Percentiles rank a stretch among this genome's conserved stretches.
Evolutionary conservation across 2,888 invertebrate species (phyloP).

Genomic region (Pachymerium ferrugineum): DNA sequence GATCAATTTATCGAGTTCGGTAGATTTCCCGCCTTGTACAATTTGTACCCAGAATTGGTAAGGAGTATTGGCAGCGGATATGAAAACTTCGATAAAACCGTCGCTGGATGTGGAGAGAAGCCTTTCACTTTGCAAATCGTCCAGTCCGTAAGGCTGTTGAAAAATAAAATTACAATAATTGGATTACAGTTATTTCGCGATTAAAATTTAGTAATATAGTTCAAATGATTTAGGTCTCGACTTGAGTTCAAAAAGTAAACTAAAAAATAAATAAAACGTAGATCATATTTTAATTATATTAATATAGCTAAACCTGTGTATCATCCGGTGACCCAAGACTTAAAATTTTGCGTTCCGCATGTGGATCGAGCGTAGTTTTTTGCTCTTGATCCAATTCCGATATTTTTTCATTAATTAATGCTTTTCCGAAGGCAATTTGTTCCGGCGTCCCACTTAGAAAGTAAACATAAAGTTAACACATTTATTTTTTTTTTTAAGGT

Average conservation of each 20-base stretch:
- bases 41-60: slow-evolving; percentile 76
- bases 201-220: no score
- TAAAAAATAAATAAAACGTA: not conserved
- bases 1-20: slow-evolving; percentile 71
- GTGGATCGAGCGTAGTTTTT: slow-evolving; percentile 45
- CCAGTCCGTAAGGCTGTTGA: slow-evolving; percentile 7
- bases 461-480: not conserved
- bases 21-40: slow-evolving; percentile 59
- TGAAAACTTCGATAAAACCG: slow-evolving; percentile 72
- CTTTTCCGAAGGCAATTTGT: slow-evolving; percentile 67
- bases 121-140: slow-evolving; percentile 31
- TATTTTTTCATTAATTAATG: slow-evolving; percentile 65
- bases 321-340: not conserved
- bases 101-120: slow-evolving; percentile 46
- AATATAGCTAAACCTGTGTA: not conserved
- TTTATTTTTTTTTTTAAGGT: no score
- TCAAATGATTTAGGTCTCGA: no score
- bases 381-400: slow-evolving; percentile 46
- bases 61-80: slow-evolving; percentile 77
- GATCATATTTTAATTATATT: not conserved
- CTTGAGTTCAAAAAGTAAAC: not conserved
- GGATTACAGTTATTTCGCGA: no score
- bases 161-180: not conserved
- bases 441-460: slow-evolving; percentile 60
- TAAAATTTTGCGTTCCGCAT: not conserved